These are phyloP conservation scores for Drosophila mauritiana DNA, from an alignment of 1,140 invertebrate species.

Conservation along the genomic window DNA sequence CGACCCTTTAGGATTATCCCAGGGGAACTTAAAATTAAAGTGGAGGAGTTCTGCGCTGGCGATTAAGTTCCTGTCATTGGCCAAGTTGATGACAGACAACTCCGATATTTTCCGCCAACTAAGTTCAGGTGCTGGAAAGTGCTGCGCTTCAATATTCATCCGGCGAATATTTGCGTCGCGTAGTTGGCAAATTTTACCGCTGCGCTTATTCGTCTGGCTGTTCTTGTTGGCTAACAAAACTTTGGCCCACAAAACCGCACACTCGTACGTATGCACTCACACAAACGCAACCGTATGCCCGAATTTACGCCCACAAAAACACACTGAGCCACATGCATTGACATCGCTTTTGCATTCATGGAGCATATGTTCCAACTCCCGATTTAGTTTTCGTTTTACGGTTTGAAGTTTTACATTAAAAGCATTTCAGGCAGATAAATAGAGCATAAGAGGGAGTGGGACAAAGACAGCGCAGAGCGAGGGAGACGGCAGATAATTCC, in stretches of 20 bases:
- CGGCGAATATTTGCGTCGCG: conserved; percentile 32
- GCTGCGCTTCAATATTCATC: conserved; percentile 44
- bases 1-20: no score
- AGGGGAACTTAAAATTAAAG: conserved; percentile 1
- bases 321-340: conserved; percentile 18
- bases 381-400: conserved; percentile 67
- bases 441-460: conserved; percentile 27
- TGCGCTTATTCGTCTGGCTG: conserved; percentile 27
- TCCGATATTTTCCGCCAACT: conserved; percentile 20
- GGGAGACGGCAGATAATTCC: neutral
- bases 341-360: conserved; percentile 75
- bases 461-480: conserved; percentile 2
- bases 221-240: conserved; percentile 43
- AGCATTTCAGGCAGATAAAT: conserved; percentile 59
- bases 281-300: no score
- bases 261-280: conserved; percentile 1
- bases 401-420: conserved; percentile 67
- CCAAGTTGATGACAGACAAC: conserved; percentile 33
- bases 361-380: conserved; percentile 52
- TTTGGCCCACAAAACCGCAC: conserved; percentile 35
- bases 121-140: conserved; percentile 29
- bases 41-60: neutral
- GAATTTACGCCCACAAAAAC: conserved; percentile 11
- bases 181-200: conserved; percentile 30
- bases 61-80: conserved; percentile 9